Evolutionary conservation across 1,140 invertebrate genomes (phyloP).

Genomic region (Drosophila punjabiensis): DNA sequence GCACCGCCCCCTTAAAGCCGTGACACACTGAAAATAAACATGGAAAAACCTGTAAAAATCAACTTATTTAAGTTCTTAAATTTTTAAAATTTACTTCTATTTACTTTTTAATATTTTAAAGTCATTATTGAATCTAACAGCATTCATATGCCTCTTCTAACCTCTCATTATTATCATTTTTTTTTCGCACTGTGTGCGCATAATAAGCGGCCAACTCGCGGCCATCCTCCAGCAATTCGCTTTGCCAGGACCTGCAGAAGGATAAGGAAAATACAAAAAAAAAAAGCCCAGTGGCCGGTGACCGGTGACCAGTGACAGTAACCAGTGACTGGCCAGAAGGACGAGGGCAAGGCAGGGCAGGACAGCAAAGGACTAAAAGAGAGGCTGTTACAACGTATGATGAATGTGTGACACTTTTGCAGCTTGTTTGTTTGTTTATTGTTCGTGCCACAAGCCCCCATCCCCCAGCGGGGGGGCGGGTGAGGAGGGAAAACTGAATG

Average conservation of each 20-base stretch:
- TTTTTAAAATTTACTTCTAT: not conserved
- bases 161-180: too few relatives aligned
- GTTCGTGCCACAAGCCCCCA: conserved; percentile 41
- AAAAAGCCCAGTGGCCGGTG: not conserved
- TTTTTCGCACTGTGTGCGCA: conserved; percentile 9
- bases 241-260: not conserved
- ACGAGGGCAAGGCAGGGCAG: not conserved
- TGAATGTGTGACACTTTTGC: conserved; percentile 80
- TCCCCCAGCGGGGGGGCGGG: not conserved
- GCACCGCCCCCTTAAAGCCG: conserved; percentile 14
- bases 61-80: not conserved
- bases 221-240: not conserved
- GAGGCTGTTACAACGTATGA: conserved; percentile 55
- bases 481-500: conserved; percentile 7
- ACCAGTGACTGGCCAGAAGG: not conserved
- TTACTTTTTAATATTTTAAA: not conserved
- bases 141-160: too few relatives aligned
- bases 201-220: conserved; percentile 20
- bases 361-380: not conserved
- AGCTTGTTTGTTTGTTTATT: conserved; percentile 79
- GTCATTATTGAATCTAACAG: too few relatives aligned
- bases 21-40: not conserved
- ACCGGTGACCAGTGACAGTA: conserved; percentile 15
- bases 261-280: not conserved
- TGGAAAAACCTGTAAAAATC: not conserved